Evolutionary conservation across 2,113 vertebrate genomes (phyloP), one percentile per base, ranked within the genome.

Genomic region (Lamprotornis superbus): DNA sequence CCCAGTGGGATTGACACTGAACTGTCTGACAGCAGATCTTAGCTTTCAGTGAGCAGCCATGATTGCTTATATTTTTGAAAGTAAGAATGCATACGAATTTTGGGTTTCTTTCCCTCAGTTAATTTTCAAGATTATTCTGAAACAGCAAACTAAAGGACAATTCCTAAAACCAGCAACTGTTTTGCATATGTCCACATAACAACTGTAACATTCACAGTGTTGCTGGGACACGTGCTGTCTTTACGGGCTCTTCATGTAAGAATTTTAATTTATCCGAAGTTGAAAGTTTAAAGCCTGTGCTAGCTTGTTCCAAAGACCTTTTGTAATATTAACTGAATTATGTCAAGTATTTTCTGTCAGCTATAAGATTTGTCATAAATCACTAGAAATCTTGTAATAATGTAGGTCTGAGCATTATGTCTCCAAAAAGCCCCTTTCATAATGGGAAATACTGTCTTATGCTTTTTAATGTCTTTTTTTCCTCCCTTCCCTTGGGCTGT

Each of bases 261-360:
- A 93, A 94, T 95, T 95, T 90, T 87, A 88, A 92, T 97, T 94
- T 81, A 75, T 74, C 69, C 37, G 8, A 90, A 93, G 88, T 93
- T 90, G 89, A 53, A 88, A 86, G 85, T 93, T 81, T 78, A 73
- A 89, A 95, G 74, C 97, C 83, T 97, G 97, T 93, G 80, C 86
- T 83, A 79, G 73, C 95, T 95, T 96, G 97, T 89, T 88, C 69
- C 79, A 53, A 82, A 83, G 77, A 59, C 46, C 56, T 95, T 93
- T 93, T 92, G 88, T 84, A 96, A 93, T 92, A 94, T 91, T 91
- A 90, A 92, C 68, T 90, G 94, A 97, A 92, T 97, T 95, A 97
- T 95, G 94, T 95, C 85, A 94, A 90, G 50, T 73, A 89, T 96
- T 95, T 93, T 96, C 93, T 96, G 92, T 96, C 93, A 93, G 73